A percentile compares a stretch with the other conserved stretches of the same genome.
phyloP scores from a whole-genome alignment of 2,888 invertebrate species.

The Terebella lapidaria region DNA sequence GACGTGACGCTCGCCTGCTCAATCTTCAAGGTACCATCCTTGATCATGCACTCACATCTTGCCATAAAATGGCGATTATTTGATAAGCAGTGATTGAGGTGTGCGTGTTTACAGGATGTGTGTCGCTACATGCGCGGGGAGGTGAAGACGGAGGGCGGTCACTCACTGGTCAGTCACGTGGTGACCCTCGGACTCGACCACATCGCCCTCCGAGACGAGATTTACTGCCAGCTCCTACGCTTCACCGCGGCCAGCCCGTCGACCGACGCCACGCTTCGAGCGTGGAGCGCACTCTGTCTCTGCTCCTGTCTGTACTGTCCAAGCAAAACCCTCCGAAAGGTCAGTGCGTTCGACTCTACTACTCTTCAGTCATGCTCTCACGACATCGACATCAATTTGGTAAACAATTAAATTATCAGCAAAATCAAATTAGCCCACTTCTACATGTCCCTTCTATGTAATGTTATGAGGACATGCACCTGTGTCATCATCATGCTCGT shows the following conservation, averaged over 20 bases:
- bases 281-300: constrained; percentile 84
- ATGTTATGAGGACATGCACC: no score
- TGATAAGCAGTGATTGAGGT: no score
- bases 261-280: constrained; percentile 74
- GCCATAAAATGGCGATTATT: no score
- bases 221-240: constrained; percentile 59
- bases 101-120: constrained; percentile 64
- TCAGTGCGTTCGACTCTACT: no score
- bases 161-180: constrained; percentile 12
- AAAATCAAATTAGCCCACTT: no score
- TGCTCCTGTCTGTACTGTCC: constrained; percentile 90
- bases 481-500: no score
- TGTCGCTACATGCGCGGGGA: constrained; percentile 87
- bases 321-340: constrained; percentile 72
- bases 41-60: no score
- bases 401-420: no score
- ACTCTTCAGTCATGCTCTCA: no score
- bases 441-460: no score
- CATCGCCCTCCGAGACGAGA: constrained; percentile 87
- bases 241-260: constrained; percentile 76
- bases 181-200: constrained; percentile 68
- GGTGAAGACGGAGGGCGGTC: constrained; percentile 62
- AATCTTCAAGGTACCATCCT: constrained; percentile 87
- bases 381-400: no score
- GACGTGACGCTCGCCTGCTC: constrained; percentile 83